Percentiles rank a stretch among this genome's conserved stretches.
Conservation (phyloP, 2,888 invertebrate genomes). For the Pyrrhosoma nymphula region DNA sequence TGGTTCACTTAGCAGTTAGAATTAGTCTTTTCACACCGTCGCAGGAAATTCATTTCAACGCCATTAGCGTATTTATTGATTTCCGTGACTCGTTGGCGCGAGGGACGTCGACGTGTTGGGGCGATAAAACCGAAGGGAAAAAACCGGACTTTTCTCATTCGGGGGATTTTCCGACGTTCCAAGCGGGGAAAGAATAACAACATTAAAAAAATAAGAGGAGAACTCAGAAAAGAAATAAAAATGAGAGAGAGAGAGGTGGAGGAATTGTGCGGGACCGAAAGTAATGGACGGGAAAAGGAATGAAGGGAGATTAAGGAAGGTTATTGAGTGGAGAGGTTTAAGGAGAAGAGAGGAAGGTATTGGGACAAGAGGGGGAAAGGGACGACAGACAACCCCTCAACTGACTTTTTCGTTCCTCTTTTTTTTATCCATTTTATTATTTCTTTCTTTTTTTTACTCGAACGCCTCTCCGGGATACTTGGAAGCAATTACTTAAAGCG, state of each 20-base stretch:
- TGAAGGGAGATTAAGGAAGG: slow-evolving; percentile 23
- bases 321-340: slow-evolving; percentile 11
- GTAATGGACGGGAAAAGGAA: slow-evolving; percentile 36
- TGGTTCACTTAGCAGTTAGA: too few relatives aligned
- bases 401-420: too few relatives aligned
- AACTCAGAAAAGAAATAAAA: neutral
- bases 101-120: neutral
- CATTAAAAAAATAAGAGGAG: neutral
- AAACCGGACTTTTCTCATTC: neutral
- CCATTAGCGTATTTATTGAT: neutral
- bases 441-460: neutral
- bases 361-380: neutral
- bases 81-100: neutral
- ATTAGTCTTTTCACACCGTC: too few relatives aligned
- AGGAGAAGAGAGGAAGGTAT: neutral
- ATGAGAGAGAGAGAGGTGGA: neutral
- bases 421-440: too few relatives aligned
- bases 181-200: neutral
- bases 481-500: slow-evolving; percentile 36
- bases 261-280: neutral
- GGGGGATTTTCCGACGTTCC: neutral
- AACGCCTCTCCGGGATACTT: slow-evolving; percentile 15
- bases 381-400: too few relatives aligned
- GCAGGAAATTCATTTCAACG: neutral
- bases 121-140: neutral